Base-by-base conservation (phyloP, 2,888 invertebrate species). In the Lochmaea capreae region DNA sequence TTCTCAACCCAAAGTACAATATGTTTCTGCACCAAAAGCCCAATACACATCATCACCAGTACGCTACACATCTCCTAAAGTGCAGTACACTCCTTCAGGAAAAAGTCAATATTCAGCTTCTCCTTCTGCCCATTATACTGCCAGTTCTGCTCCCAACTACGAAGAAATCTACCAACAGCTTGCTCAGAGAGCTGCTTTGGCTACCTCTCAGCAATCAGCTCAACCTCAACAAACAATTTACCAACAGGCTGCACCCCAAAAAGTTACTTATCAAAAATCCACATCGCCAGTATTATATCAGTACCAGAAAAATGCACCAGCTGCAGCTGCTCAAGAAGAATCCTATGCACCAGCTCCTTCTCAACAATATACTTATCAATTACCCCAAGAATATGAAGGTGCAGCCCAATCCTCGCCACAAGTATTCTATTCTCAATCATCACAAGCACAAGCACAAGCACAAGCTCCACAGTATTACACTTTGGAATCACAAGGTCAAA, bases 381-480 rank as follows among this genome's bases (percentile, higher is more conserved):
- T 61, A 54, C 69, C 73, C 65, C 72, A 61, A 68, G 73, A 72
- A 14, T 65, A 58, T 10, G 65, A 67, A 18, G 49, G 69, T 57
- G 70, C 73, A 26, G 79, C 78, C 52, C 76, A 79, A 63, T 58
- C 77, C 8, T 59, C 71, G 1, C 78, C 78, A 12, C 79, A 82
- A 72, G 33, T 78, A 4, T 62, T 76, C 49, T 81, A 80, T 65
- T 72, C 78, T n/a, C 65, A 79, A 59, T 66, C 58, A 54, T 57
- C 72, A 52, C 61, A 66, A 43, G 70, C 70, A n/a, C 58, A 26
- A 63, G 66, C 72, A 52, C 61, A 66, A 43, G 70, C 70, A n/a
- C 58, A 26, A 63, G 66, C 73, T 10, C 77, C 78, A 39, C 83
- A 84, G 63, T 79, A 80, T 69, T 77, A 79, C 43, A 79, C 78